Base-by-base conservation (phyloP, 2,113 vertebrate species). In the Tretioscincus oriximinensis region DNA sequence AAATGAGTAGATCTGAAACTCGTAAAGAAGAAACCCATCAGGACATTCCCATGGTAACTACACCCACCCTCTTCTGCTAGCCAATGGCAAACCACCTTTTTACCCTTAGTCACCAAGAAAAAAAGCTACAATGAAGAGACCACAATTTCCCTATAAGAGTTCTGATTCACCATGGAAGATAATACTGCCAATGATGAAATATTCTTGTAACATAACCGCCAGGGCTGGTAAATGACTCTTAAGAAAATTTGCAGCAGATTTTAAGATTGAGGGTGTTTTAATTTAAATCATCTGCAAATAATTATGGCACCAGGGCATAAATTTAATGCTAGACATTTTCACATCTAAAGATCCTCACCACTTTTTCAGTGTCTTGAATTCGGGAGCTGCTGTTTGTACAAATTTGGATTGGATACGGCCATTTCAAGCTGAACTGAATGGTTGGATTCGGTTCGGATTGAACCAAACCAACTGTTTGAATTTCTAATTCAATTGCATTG, bases 231-330 rank as follows among this genome's bases (percentile, higher is more conserved):
- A 69, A 16, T 31, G 88, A 84, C 0, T 76, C 45, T 47, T 70
- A 63, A 78, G 49, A 81, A 45, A 78, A 81, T 76, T 76, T 41
- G 47, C 18, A 18, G 1, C n/a, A 72, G 9, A 29, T 65, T 83
- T 65, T 35, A 67, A 85, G 70, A 7, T 9, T 2, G 3, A 26
- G 60, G 41, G 76, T 24, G 6, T 3, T 0, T 63, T 86, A 67
- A 86, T 85, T 82, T 66, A 70, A 86, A 86, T 73, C 85, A 78
- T 87, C 84, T 85, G 31, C 28, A 29, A 51, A 24, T 4, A 81
- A 80, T 74, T 5, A 73, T 80, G 84, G 67, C 64, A 9, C 85
- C 35, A 66, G 51, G 65, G 82, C 73, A 6, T 58, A 58, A 29
- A 80, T 83, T 24, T 54, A 29, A 54, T 72, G 77, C 75, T 65